Conservation (phyloP, 2,113 vertebrate genomes). For the Eubucco bourcierii region DNA sequence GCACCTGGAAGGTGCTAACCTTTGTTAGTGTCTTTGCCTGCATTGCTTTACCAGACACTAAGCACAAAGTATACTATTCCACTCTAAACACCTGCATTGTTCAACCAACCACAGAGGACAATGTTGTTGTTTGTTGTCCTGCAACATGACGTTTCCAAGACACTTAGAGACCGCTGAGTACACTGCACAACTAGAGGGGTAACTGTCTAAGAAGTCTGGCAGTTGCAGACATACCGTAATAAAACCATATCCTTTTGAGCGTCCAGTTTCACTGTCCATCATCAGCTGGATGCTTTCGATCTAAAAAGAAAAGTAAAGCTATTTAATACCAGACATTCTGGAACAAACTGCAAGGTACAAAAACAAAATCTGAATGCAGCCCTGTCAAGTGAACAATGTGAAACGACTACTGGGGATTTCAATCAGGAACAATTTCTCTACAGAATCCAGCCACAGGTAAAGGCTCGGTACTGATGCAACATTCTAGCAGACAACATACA, state of each 20-base stretch:
- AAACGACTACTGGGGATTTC: background rate
- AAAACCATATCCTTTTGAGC: conserved; percentile 96
- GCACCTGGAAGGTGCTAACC: background rate
- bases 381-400: background rate
- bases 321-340: background rate
- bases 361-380: background rate
- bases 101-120: background rate
- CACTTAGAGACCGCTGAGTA: background rate
- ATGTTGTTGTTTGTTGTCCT: background rate
- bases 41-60: background rate
- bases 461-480: background rate
- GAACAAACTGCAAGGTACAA: background rate
- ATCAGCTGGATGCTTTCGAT: conserved; percentile 98
- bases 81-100: rapidly evolving
- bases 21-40: background rate
- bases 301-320: conserved; percentile 65
- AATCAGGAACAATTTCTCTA: background rate
- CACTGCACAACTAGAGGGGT: rapidly evolving
- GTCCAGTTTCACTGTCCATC: conserved; percentile 96
- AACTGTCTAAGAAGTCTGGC: background rate
- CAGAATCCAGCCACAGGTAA: background rate
- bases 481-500: background rate
- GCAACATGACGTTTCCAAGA: background rate
- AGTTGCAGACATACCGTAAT: conserved; percentile 85
- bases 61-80: background rate